These are phyloP conservation scores for Trachelus iudaicus DNA, from an alignment of 2,888 invertebrate species.

Conservation along the genomic window DNA sequence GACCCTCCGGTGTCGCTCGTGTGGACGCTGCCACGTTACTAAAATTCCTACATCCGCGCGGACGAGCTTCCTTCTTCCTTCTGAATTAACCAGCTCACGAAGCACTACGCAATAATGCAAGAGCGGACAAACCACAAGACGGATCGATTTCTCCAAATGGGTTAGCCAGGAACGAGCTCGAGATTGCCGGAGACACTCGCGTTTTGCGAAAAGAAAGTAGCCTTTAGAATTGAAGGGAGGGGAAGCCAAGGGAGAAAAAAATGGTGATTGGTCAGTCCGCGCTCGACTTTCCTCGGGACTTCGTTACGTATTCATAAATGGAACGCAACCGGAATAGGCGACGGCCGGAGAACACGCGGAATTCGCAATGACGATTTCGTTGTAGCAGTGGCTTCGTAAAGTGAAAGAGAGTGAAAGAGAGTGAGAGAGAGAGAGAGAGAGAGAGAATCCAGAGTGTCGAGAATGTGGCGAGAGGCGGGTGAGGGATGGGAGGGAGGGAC, in stretches of 20 bases:
- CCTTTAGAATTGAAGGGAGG: slow-evolving; percentile 9
- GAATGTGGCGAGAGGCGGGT: neutral
- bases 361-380: slow-evolving; percentile 48
- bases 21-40: neutral
- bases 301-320: slow-evolving; percentile 58
- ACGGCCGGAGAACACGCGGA: slow-evolving; percentile 41
- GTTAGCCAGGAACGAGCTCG: neutral
- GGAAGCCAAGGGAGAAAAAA: slow-evolving; percentile 3
- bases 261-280: slow-evolving; percentile 19
- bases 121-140: neutral
- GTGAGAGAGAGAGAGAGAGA: neutral
- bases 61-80: neutral
- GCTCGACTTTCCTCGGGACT: slow-evolving; percentile 37
- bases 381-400: neutral
- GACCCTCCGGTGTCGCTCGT: neutral
- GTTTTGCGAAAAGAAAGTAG: slow-evolving; percentile 1
- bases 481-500: neutral
- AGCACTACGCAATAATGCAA: neutral
- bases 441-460: neutral
- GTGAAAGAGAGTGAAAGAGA: neutral
- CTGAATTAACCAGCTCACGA: neutral
- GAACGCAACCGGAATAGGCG: slow-evolving; percentile 48
- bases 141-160: neutral
- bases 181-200: slow-evolving; percentile 20
- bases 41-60: neutral